Base-by-base conservation (phyloP, 1,140 invertebrate genomes). In the Drosophila kepulauana region DNA sequence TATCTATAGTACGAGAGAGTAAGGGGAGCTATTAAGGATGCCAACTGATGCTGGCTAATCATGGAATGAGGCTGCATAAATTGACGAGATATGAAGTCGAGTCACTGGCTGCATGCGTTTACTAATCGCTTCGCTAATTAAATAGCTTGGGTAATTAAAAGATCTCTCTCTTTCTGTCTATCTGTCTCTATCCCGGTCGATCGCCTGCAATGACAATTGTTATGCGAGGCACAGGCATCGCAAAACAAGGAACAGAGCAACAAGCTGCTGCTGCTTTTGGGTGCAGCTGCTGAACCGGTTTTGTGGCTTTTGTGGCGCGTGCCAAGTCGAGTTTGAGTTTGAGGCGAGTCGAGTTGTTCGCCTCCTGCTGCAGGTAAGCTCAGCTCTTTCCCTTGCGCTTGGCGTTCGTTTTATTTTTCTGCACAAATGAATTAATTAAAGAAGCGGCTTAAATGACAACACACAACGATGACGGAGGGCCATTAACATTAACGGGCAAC, bases 361-460 rank as follows among this genome's bases (percentile, higher is more conserved):
- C 20, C 25, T 51, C 49, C 51, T 13, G 45, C 33, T 48, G 43
- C 33, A 33, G 35, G 1, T 38, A 10, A 8, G 35, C 35, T 11
- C 7, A 7, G 35, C 4, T 67, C 65, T 54, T 52, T 57, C 41
- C 46, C 49, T 64, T 46, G 7, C 20, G 49, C 15, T 28, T 59
- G 52, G 45, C 30, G 58, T 58, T 52, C 33, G 33, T 49, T 51
- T 48, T 67, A 11, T 15, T 38, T 35, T 35, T 79, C 69, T 57
- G 74, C 85, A 81, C 78, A 85, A 88, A 89, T 85, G 75, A 88
- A 89, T 89, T 89, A 85, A 88, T 85, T 89, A 88, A 88, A 75
- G 67, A 59, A 74, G 56, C 49, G 54, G 52, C 73, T 65, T 71
- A 70, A 75, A 58, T 71, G 73, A 72, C 48, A 71, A 59, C 59